Conservation (phyloP, 2,113 vertebrate genomes). For the Alaudala cheleensis region DNA sequence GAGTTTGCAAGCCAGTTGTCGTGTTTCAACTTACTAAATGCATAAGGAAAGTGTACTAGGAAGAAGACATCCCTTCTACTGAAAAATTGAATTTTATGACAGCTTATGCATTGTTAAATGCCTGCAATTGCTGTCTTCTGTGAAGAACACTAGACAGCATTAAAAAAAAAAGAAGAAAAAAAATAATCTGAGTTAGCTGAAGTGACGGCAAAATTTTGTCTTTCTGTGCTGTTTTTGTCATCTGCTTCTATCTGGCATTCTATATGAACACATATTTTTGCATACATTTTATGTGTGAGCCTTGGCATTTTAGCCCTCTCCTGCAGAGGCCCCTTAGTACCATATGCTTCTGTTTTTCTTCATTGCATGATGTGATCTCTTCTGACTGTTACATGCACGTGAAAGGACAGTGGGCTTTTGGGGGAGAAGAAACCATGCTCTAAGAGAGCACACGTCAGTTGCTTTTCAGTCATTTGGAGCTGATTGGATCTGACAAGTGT, state of each 20-base stretch:
- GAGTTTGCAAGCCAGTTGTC: conserved; percentile 45
- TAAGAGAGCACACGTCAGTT: conserved; percentile 80
- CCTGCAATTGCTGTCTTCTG: background rate
- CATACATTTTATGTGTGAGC: conserved; percentile 75
- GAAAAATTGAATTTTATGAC: conserved; percentile 58
- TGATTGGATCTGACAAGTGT: conserved; percentile 94
- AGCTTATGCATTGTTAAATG: conserved; percentile 55
- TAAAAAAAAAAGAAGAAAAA: conserved; percentile 3
- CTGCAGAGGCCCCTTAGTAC: conserved; percentile 78
- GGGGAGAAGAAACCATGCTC: conserved; percentile 77
- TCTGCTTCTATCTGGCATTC: conserved; percentile 49
- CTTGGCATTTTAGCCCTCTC: conserved; percentile 75
- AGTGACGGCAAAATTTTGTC: background rate
- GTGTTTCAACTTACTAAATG: conserved; percentile 18
- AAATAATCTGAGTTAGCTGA: background rate
- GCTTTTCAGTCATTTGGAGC: conserved; percentile 76
- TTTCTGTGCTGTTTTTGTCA: conserved; percentile 56
- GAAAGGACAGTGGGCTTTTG: conserved; percentile 82
- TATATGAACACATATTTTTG: conserved; percentile 68
- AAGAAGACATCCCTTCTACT: background rate
- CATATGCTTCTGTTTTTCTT: conserved; percentile 87
- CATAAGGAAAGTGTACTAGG: conserved; percentile 6
- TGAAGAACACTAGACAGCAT: background rate
- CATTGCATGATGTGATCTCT: conserved; percentile 84
- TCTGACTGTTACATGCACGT: conserved; percentile 84